Evolutionary conservation across 2,113 vertebrate species (phyloP).

Genomic region (Anthoscopus minutus): DNA sequence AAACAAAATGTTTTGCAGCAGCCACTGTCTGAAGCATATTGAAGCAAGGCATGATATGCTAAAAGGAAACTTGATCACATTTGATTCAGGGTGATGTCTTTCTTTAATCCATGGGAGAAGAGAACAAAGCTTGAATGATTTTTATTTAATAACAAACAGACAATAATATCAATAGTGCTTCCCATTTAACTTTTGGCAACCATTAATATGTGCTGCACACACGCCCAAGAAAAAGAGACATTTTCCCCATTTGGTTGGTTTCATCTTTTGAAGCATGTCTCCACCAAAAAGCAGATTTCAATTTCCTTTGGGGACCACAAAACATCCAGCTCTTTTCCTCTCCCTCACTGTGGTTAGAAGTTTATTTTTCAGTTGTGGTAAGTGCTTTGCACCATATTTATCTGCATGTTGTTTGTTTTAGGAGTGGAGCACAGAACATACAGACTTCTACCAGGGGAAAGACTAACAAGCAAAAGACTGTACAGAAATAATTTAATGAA

Average conservation of each 20-base stretch:
- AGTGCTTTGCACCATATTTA: constrained; percentile 67
- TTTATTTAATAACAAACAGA: constrained; percentile 41
- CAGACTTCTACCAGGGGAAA: constrained; percentile 48
- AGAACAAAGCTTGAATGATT: constrained; percentile 34
- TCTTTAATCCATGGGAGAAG: constrained; percentile 34
- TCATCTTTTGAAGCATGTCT: constrained; percentile 54
- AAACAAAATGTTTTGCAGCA: constrained; percentile 30
- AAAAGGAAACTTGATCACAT: constrained; percentile 1
- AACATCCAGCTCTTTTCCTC: constrained; percentile 47
- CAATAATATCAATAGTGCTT: constrained; percentile 25
- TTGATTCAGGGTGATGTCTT: constrained; percentile 13
- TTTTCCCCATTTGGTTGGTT: constrained; percentile 51
- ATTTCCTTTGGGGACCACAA: constrained; percentile 61
- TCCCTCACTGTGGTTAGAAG: constrained; percentile 61
- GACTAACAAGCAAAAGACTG: constrained; percentile 22
- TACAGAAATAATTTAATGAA: constrained; percentile 38
- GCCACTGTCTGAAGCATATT: not conserved
- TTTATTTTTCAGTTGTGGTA: constrained; percentile 72
- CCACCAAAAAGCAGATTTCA: constrained; percentile 62
- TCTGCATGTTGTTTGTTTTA: constrained; percentile 75
- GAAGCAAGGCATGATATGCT: not conserved
- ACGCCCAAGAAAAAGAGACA: constrained; percentile 30
- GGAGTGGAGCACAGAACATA: constrained; percentile 57
- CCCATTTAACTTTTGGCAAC: constrained; percentile 40
- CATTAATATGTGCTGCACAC: not conserved